Base-by-base conservation (phyloP, 2,888 invertebrate genomes). In the Desoria tigrina region DNA sequence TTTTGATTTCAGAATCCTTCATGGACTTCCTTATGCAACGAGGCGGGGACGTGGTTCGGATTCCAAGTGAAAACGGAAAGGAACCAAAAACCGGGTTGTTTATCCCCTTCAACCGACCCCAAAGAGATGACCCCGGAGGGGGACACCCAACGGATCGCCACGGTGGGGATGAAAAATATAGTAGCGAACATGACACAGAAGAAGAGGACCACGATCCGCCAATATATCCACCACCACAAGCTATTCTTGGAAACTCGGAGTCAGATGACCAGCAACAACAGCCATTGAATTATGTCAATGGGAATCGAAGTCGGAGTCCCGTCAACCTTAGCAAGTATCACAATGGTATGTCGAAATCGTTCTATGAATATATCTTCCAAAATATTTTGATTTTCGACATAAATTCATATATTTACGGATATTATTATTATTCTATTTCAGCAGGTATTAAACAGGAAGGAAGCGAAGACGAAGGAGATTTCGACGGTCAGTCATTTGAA, bases 1-100 rank as follows among this genome's bases (percentile, higher is more conserved):
- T n/a, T n/a, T n/a, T n/a, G n/a, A n/a, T n/a, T n/a, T n/a, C 26
- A 69, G 69, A 69, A n/a, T 66, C 66, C 6, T 69, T 69, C 45
- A 60, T 69, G 66, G 66, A 66, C 23, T 69, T 66, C 26, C 26
- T 69, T 2, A 23, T 61, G 14, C 63, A 69, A 61, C 42, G 66
- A 42, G 69, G 69, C 18, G 69, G 69, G 2, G 66, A 69, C 21
- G 45, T 69, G 18, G 63, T 66, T 16, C 63, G 56, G 23, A 27
- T 63, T 16, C 21, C 21, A 16, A 61, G 67, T 23, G 66, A 66
- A 28, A 59, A 62, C 49, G 68, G 68, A 21, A 28, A 61, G 24
- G 57, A 66, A 1, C 61, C 61, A 11, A 49, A 50, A 54, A 60
- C 67, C 2, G 69, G 69, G 2, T 32, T 69, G 18, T 69, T 69